phyloP scores from a whole-genome alignment of 2,113 vertebrate genomes.

The Callochromis pleurospilus region DNA sequence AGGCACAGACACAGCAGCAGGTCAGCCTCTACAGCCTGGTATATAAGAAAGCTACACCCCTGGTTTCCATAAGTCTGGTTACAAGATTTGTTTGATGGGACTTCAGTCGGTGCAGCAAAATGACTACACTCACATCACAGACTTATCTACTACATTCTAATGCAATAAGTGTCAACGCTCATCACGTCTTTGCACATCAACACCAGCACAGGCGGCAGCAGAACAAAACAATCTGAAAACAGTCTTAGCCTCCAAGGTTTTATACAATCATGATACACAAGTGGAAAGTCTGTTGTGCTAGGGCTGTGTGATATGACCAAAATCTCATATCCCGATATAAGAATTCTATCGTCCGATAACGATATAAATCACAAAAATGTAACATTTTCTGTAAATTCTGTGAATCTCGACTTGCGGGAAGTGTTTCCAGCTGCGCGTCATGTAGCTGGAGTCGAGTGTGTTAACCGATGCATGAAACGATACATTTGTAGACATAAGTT shows the following conservation, averaged over 20 bases:
- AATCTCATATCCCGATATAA: not conserved
- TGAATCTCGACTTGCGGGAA: not conserved
- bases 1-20: not conserved
- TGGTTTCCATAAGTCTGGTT: not conserved
- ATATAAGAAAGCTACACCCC: not conserved
- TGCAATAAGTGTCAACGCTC: not conserved
- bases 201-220: not conserved
- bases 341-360: accelerated
- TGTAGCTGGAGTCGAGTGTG: not conserved
- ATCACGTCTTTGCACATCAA: not conserved
- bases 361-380: not conserved
- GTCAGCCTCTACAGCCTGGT: not conserved
- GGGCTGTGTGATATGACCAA: not conserved
- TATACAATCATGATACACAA: not conserved
- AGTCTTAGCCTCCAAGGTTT: not conserved
- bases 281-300: not conserved
- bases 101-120: not conserved
- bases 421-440: accelerated
- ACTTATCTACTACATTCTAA: not conserved
- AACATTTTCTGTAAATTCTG: not conserved
- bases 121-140: not conserved
- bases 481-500: no score
- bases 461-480: no score
- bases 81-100: not conserved
- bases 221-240: not conserved